A percentile compares a stretch with the other conserved stretches of the same genome.
These are phyloP conservation scores for Caenorhabditis zanzibari DNA, from an alignment of 2,888 invertebrate species.

Conservation along the genomic window DNA sequence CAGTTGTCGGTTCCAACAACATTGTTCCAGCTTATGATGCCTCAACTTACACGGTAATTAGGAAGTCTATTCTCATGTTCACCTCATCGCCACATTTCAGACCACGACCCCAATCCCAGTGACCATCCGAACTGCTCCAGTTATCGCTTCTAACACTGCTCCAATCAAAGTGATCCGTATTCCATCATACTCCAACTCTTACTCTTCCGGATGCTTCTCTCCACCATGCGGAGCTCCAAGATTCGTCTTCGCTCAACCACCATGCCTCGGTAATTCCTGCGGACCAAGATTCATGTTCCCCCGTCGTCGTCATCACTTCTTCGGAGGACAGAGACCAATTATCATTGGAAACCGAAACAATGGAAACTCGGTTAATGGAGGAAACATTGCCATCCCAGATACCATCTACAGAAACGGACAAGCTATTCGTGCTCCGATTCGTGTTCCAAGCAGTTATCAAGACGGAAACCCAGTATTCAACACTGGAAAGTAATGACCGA, in stretches of 20 bases:
- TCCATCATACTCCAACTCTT: constrained; percentile 51
- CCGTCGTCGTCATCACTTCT: constrained; percentile 53
- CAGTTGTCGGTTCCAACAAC: constrained; percentile 35
- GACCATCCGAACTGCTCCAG: constrained; percentile 40
- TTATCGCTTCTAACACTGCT: constrained; percentile 24
- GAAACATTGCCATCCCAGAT: constrained; percentile 54
- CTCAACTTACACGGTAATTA: constrained; percentile 48
- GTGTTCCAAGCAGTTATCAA: constrained; percentile 58
- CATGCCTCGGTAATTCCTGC: constrained; percentile 55
- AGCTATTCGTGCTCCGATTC: constrained; percentile 52
- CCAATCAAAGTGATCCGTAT: constrained; percentile 59
- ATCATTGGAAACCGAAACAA: constrained; percentile 51
- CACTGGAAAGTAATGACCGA: constrained; percentile 45
- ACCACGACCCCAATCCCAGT: constrained; percentile 57
- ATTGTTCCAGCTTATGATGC: constrained; percentile 50
- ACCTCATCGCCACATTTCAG: constrained; percentile 11
- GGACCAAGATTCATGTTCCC: constrained; percentile 52
- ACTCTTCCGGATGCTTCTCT: constrained; percentile 41
- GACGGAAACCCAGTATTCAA: constrained; percentile 64
- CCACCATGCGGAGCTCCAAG: constrained; percentile 52
- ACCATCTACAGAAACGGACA: constrained; percentile 54
- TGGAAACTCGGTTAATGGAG: constrained; percentile 26
- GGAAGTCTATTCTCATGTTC: background rate
- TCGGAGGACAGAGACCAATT: constrained; percentile 43
- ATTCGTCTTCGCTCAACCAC: constrained; percentile 56